phyloP scores from a whole-genome alignment of 2,113 vertebrate genomes.

The Malurus cyaneus region DNA sequence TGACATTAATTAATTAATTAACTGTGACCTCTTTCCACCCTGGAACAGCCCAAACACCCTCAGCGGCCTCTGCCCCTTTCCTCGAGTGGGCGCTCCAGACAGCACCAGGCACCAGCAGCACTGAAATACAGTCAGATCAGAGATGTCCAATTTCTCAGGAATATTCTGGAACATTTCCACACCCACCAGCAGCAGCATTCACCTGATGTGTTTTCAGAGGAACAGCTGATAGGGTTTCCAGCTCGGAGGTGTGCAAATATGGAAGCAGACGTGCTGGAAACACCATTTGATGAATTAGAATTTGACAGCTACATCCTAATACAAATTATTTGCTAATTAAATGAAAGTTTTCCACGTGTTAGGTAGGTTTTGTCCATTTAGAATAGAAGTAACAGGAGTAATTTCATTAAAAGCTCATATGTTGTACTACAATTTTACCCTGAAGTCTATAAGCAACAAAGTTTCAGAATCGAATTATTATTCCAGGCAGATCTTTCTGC shows the following conservation, averaged over 20 bases:
- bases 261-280: background rate
- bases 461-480: conserved; percentile 47
- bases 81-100: background rate
- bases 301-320: background rate
- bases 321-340: conserved; percentile 50
- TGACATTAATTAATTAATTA: background rate
- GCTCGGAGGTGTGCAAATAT: background rate
- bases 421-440: conserved; percentile 20
- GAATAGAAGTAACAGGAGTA: background rate
- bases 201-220: background rate
- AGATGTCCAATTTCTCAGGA: background rate
- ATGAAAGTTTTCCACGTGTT: background rate
- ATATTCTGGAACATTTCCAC: background rate
- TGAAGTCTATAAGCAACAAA: conserved; percentile 55
- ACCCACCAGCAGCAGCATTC: background rate
- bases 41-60: accelerated
- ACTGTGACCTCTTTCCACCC: background rate
- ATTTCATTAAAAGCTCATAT: conserved; percentile 53
- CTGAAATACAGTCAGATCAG: accelerated
- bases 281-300: background rate
- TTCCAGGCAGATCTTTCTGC: conserved; percentile 30
- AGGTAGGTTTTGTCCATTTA: background rate
- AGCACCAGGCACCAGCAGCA: background rate
- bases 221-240: accelerated
- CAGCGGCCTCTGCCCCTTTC: background rate